phyloP scores from a whole-genome alignment of 1,140 invertebrate genomes.

The Drosophila punjabiensis region DNA sequence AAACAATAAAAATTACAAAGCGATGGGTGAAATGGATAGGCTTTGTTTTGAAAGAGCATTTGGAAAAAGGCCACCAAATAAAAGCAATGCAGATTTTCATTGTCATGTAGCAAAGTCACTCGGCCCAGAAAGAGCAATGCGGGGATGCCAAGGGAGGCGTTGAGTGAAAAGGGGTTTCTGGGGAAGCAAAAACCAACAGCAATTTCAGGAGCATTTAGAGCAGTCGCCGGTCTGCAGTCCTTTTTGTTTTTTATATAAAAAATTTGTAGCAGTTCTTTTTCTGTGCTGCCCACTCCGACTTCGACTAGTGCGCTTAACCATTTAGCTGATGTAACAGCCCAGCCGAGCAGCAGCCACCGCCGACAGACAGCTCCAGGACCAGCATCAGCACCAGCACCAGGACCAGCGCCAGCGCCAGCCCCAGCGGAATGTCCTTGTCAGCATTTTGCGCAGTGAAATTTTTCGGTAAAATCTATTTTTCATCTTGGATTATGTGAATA shows the following conservation, averaged over 20 bases:
- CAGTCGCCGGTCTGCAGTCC: conserved; percentile 53
- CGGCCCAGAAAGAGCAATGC: conserved; percentile 30
- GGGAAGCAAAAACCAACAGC: conserved; percentile 65
- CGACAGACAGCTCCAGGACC: conserved; percentile 28
- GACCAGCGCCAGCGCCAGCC: conserved; percentile 11
- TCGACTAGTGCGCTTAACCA: conserved; percentile 76
- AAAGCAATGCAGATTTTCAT: conserved; percentile 78
- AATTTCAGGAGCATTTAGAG: conserved; percentile 64
- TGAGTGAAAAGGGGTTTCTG: conserved; percentile 32
- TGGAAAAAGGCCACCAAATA: conserved; percentile 37
- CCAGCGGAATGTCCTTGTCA: conserved; percentile 72
- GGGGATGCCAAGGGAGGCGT: conserved; percentile 6
- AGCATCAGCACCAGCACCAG: conserved; percentile 13
- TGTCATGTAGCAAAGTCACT: conserved; percentile 81
- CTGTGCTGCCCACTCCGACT: conserved; percentile 41
- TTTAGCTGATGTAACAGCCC: conserved; percentile 81
- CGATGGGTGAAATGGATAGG: not conserved
- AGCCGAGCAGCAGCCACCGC: conserved; percentile 38
- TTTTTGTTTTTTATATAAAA: conserved; percentile 66
- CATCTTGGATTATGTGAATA: conserved; percentile 82
- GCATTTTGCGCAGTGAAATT: conserved; percentile 82
- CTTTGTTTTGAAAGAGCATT: conserved; percentile 26
- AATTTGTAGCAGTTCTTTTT: conserved; percentile 63
- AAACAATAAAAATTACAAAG: too few species aligned
- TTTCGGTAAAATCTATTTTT: conserved; percentile 79